These are phyloP conservation scores for Flexamia atlantica DNA, from an alignment of 2,888 invertebrate genomes.

Conservation along the genomic window DNA sequence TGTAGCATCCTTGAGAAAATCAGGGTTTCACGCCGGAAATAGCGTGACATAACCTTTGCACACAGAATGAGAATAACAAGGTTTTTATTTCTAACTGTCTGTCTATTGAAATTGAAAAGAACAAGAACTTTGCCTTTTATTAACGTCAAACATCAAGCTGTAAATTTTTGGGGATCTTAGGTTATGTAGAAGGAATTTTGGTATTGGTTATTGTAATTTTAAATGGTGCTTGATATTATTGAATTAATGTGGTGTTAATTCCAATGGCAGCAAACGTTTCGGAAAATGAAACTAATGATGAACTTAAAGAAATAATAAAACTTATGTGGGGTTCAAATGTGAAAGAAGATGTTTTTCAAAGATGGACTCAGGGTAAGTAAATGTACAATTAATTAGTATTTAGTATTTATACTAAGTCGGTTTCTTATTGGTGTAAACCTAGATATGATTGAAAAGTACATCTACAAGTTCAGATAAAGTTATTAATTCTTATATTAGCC, in stretches of 20 bases:
- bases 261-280: slow-evolving; percentile 76
- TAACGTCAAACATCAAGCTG: neutral
- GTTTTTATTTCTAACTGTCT: too few relatives aligned
- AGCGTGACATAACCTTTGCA: too few relatives aligned
- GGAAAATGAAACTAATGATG: slow-evolving; percentile 77
- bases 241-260: slow-evolving; percentile 17
- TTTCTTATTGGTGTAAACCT: too few relatives aligned
- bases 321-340: slow-evolving; percentile 92
- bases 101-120: too few relatives aligned
- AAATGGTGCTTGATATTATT: slow-evolving; percentile 29
- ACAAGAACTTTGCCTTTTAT: neutral
- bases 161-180: slow-evolving; percentile 22
- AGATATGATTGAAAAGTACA: too few relatives aligned
- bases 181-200: slow-evolving; percentile 52
- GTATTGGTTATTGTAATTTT: slow-evolving; percentile 38
- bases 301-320: slow-evolving; percentile 85
- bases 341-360: slow-evolving; percentile 91
- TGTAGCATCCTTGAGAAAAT: too few relatives aligned
- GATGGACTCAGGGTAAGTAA: slow-evolving; percentile 91
- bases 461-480: too few relatives aligned
- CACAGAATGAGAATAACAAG: too few relatives aligned
- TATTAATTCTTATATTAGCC: too few relatives aligned
- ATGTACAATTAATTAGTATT: too few relatives aligned
- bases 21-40: too few relatives aligned
- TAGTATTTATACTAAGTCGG: too few relatives aligned